These are phyloP conservation scores for Pelosia muscerda DNA, from an alignment of 2,888 invertebrate species.

Conservation along the genomic window DNA sequence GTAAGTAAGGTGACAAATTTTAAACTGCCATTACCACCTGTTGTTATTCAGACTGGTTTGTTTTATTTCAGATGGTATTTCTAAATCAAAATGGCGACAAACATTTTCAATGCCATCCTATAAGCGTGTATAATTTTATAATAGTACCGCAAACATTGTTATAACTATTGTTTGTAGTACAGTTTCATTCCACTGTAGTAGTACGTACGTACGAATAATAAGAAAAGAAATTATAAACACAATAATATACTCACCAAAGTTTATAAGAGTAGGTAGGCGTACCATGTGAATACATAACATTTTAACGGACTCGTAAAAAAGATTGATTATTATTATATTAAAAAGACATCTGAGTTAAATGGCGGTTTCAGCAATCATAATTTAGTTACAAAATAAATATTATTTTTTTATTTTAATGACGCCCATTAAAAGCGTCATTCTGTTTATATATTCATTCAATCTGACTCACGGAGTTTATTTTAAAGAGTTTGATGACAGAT, in stretches of 20 bases:
- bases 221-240: conserved; percentile 13
- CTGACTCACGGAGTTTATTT: conserved; percentile 39
- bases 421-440: conserved; percentile 28
- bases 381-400: neutral
- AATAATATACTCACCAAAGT: no score
- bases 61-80: neutral
- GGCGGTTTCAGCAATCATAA: neutral
- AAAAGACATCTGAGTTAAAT: neutral
- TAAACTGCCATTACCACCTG: neutral
- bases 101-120: neutral
- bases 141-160: conserved; percentile 31
- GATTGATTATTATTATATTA: neutral
- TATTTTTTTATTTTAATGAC: conserved; percentile 30
- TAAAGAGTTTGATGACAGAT: conserved; percentile 39
- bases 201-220: conserved; percentile 42
- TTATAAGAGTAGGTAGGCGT: no score
- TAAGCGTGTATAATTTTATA: conserved; percentile 39
- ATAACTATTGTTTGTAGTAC: conserved; percentile 37
- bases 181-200: no score
- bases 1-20: conserved; percentile 1
- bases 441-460: conserved; percentile 43
- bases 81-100: neutral
- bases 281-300: no score
- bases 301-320: neutral
- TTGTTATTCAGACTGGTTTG: neutral